Conservation (phyloP, 2,113 vertebrate genomes). For the Syngnathus typhle region DNA sequence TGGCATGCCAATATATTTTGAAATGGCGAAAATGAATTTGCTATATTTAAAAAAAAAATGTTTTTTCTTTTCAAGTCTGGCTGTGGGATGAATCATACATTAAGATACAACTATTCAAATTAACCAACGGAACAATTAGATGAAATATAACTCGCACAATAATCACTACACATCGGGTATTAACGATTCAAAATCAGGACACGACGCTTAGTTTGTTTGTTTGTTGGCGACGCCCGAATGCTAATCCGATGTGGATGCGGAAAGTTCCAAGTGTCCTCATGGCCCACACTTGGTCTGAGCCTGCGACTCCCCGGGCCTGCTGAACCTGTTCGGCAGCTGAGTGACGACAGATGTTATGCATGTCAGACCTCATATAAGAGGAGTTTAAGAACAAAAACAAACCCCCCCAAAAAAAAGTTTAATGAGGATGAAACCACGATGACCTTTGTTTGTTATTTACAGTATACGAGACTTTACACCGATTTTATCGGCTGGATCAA, state of each 20-base stretch:
- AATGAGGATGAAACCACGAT: constrained; percentile 3
- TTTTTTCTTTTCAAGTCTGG: no score
- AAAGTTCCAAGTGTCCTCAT: constrained; percentile 40
- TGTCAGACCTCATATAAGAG: not conserved
- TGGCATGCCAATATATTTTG: no score
- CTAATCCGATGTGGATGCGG: not conserved
- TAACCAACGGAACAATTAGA: no score
- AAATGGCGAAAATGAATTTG: no score
- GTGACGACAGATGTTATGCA: constrained; percentile 22
- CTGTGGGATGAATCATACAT: no score
- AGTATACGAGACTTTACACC: no score
- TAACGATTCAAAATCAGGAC: no score
- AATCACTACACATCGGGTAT: no score
- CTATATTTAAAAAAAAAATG: no score
- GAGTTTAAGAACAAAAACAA: constrained; percentile 1
- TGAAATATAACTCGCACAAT: no score
- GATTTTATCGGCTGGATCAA: no score
- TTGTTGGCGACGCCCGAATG: not conserved
- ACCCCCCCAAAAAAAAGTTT: constrained; percentile 1
- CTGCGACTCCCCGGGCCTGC: constrained; percentile 38
- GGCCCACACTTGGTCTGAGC: constrained; percentile 46
- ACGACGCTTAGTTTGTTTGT: not conserved
- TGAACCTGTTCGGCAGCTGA: constrained; percentile 51
- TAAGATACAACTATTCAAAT: no score
- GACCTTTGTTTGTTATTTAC: not conserved